These are phyloP conservation scores for Drosophila repleta DNA, from an alignment of 1,140 invertebrate genomes.

Conservation along the genomic window DNA sequence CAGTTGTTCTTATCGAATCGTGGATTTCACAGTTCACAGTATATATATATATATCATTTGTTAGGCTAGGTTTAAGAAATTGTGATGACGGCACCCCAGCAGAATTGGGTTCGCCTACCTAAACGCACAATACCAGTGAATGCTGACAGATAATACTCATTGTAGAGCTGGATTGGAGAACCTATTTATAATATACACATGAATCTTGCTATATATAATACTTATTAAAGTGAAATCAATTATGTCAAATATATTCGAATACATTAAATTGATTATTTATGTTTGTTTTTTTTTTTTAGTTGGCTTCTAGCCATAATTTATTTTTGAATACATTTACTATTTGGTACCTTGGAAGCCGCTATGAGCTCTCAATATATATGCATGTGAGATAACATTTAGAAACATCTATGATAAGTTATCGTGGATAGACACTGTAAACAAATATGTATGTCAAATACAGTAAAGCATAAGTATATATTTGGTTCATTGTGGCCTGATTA, in stretches of 20 bases:
- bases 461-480: slow-evolving; percentile 4
- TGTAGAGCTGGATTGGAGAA: slow-evolving; percentile 52
- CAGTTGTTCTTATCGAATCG: slow-evolving; percentile 57
- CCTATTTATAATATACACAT: slow-evolving; percentile 56
- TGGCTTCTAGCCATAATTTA: slow-evolving; percentile 58
- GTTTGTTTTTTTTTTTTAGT: slow-evolving; percentile 11
- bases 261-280: background rate
- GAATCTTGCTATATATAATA: slow-evolving; percentile 50
- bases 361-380: slow-evolving; percentile 29
- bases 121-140: slow-evolving; percentile 72
- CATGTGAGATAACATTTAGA: slow-evolving; percentile 53
- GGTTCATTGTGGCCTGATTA: slow-evolving; percentile 36
- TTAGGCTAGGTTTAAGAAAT: slow-evolving; percentile 71
- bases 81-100: slow-evolving; percentile 45
- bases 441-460: slow-evolving; percentile 12
- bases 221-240: slow-evolving; percentile 39
- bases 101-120: slow-evolving; percentile 17
- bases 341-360: slow-evolving; percentile 35
- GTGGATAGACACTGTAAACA: slow-evolving; percentile 49
- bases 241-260: slow-evolving; percentile 13
- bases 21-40: slow-evolving; percentile 52
- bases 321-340: slow-evolving; percentile 61
- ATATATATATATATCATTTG: slow-evolving; percentile 53
- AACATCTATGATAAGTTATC: slow-evolving; percentile 42
- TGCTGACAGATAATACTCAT: slow-evolving; percentile 78